Percentiles rank a stretch among this genome's conserved stretches.
These are phyloP conservation scores for Corvus cornix DNA, from an alignment of 2,113 vertebrate genomes.

Conservation along the genomic window DNA sequence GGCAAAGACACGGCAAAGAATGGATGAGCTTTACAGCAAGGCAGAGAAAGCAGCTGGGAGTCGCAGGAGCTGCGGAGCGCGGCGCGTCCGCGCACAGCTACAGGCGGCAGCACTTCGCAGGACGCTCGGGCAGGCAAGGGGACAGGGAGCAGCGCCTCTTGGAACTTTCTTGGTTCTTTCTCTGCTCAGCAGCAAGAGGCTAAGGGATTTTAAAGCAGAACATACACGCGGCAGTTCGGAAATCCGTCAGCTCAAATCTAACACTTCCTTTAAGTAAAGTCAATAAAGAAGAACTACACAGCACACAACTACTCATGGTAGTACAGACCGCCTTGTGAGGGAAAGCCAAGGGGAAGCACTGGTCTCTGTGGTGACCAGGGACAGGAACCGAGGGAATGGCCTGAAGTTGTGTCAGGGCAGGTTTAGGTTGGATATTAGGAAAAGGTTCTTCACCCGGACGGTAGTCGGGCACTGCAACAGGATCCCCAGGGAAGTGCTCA, in stretches of 20 bases:
- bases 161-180: rapidly evolving
- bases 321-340: neutral
- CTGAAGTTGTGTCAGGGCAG: neutral
- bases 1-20: neutral
- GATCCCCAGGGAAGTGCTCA: neutral
- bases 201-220: too few relatives aligned
- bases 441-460: neutral
- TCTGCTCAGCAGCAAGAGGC: rapidly evolving
- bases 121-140: neutral
- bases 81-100: neutral
- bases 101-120: neutral
- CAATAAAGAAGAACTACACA: neutral
- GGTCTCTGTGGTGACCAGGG: neutral
- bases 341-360: neutral
- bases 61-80: rapidly evolving
- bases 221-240: rapidly evolving
- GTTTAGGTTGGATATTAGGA: neutral
- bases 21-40: neutral
- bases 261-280: neutral
- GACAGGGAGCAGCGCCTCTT: rapidly evolving
- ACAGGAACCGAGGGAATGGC: neutral
- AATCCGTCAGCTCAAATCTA: neutral
- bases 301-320: neutral
- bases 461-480: neutral
- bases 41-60: neutral